Conservation (phyloP, 2,113 vertebrate genomes). For the Eubucco bourcierii region DNA sequence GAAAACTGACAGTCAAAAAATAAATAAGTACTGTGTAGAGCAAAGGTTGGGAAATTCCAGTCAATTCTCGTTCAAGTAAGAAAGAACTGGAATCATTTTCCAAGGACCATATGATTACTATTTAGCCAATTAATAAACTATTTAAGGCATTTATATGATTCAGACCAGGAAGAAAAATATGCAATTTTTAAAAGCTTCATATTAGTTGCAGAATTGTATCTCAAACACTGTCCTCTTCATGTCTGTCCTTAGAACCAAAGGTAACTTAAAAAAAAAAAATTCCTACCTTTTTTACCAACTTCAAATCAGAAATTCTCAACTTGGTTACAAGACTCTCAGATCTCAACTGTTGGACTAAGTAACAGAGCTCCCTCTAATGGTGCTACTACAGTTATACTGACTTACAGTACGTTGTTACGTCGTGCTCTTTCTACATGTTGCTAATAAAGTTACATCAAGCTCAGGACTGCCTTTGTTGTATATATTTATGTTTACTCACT, state of each 20-base stretch:
- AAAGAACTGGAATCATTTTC: not conserved
- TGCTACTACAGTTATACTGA: not conserved
- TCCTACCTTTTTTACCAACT: not conserved
- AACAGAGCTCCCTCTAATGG: slow-evolving; percentile 68
- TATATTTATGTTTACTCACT: not conserved
- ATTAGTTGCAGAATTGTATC: not conserved
- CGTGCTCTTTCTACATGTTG: not conserved
- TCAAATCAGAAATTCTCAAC: not conserved
- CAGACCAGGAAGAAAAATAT: not conserved
- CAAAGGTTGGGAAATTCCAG: not conserved
- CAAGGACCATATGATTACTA: not conserved
- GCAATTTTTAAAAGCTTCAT: not conserved
- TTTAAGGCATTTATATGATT: not conserved
- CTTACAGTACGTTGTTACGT: not conserved
- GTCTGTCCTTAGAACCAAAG: not conserved
- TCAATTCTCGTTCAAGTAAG: not conserved
- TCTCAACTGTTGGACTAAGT: slow-evolving; percentile 33
- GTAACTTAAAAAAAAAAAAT: too few species aligned
- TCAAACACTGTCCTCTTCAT: not conserved
- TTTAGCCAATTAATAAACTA: not conserved
- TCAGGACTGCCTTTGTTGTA: not conserved
- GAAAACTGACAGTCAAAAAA: not conserved
- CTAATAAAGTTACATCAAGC: not conserved
- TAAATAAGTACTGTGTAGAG: not conserved
- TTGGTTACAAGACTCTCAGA: not conserved